phyloP scores from a whole-genome alignment of 2,113 vertebrate genomes.

The Tichodroma muraria region DNA sequence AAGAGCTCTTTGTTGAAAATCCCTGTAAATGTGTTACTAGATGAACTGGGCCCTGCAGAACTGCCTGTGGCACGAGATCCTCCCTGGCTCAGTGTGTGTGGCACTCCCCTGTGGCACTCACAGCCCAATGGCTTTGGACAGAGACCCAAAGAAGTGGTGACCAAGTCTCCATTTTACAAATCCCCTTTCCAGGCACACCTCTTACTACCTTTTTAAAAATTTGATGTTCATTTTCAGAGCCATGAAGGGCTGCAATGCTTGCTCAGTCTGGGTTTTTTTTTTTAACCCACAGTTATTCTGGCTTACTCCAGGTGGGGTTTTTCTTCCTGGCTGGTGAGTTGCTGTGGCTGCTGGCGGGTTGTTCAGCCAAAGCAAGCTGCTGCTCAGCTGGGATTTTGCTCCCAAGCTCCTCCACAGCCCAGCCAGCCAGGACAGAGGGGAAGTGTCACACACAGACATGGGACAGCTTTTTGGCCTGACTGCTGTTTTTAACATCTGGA shows the following conservation, averaged over 20 bases:
- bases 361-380: background rate
- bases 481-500: background rate
- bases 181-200: background rate
- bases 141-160: background rate
- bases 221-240: background rate
- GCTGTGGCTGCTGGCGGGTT: background rate
- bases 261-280: background rate
- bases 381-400: background rate
- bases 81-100: fast-evolving
- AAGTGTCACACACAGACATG: fast-evolving
- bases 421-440: background rate
- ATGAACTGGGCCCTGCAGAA: background rate
- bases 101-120: background rate
- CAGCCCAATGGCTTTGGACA: background rate
- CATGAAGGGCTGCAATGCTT: fast-evolving
- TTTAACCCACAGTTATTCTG: background rate
- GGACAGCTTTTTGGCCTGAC: background rate
- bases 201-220: background rate
- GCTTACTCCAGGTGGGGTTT: background rate
- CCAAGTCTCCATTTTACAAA: background rate
- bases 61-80: fast-evolving
- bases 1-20: background rate
- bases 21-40: fast-evolving
- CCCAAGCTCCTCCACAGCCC: background rate
- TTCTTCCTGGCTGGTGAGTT: background rate